Percentiles rank a stretch among this genome's conserved stretches.
Conservation (phyloP, 2,797 vertebrate species). For the Pitangus sulphuratus region DNA sequence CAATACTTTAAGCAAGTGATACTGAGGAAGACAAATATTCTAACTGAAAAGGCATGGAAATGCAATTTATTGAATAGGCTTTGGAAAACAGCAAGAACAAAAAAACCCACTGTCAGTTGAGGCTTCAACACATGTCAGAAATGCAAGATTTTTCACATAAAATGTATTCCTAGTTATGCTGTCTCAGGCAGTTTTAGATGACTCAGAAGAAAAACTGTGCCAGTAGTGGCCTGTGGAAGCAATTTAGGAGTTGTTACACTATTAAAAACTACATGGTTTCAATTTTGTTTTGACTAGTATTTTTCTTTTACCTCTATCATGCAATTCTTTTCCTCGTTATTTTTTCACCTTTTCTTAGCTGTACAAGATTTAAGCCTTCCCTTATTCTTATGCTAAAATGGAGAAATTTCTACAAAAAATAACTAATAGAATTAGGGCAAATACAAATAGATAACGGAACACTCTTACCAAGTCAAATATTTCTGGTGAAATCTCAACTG, state of each 20-base stretch:
- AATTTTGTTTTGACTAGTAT: not conserved
- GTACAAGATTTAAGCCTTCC: not conserved
- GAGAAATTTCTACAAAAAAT: not conserved
- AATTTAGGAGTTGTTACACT: not conserved
- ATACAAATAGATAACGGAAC: not conserved
- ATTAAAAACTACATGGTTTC: not conserved
- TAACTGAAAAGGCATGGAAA: not conserved
- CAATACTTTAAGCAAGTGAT: not conserved
- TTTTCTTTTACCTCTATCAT: not conserved
- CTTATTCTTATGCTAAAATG: not conserved
- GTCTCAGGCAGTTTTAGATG: not conserved
- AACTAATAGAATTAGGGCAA: not conserved
- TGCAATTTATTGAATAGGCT: not conserved
- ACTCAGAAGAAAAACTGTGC: not conserved
- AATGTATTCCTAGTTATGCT: not conserved
- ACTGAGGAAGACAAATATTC: not conserved
- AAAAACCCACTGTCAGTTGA: not conserved
- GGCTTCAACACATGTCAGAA: not conserved
- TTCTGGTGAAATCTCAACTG: not conserved
- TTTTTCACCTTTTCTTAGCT: not conserved
- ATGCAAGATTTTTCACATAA: not conserved
- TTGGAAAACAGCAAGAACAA: not conserved
- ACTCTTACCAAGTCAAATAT: rapidly evolving
- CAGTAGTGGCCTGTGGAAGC: not conserved
- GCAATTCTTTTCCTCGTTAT: not conserved